Evolutionary conservation across 2,888 invertebrate species (phyloP), one percentile per base, ranked within the genome.

Genomic region (Drosophila bunnanda): DNA sequence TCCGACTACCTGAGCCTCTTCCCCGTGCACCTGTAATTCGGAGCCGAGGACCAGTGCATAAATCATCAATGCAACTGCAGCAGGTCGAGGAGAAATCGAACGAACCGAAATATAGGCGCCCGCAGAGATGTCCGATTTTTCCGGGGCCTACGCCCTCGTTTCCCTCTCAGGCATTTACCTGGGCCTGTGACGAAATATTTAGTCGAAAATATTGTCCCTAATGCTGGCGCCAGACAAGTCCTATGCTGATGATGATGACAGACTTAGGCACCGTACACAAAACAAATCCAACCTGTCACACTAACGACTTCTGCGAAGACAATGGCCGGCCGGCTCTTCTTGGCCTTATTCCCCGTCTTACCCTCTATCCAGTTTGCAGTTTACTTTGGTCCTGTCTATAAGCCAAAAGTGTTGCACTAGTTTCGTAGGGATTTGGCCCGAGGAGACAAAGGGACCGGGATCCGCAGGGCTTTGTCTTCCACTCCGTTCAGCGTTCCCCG

Each of bases 191-290:
- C 91, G 91, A 91, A 90, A 91, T 90, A 89, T 90, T 88, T 88
- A 83, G 83, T 90, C 75, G 79, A 86, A 86, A 80, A 88, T 83
- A 83, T 84, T 88, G 81, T 81, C 82, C 89, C 87, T 91, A 92
- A 92, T 91, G 88, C 91, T 92, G 92, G 92, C 92, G 92, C 92
- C 91, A 91, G 91, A 92, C 92, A 87, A 84, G 81, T 85, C 90
- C 89, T 80, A 85, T 84, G 84, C 81, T 88, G 89, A 89, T 88
- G 84, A 85, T 89, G 85, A 86, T 89, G 86, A 89, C 87, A 87
- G 89, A 89, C 89, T 87, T 83, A 89, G 87, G 86, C 89, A 89
- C 78, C 81, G 75, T 74, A 89, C 66, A 89, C 88, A 88, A 87
- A 82, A 80, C 90, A 91, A 90, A 90, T 88, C 82, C 88, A 92